Conservation (phyloP, 2,888 invertebrate species). For the Ptilodon capucinus region DNA sequence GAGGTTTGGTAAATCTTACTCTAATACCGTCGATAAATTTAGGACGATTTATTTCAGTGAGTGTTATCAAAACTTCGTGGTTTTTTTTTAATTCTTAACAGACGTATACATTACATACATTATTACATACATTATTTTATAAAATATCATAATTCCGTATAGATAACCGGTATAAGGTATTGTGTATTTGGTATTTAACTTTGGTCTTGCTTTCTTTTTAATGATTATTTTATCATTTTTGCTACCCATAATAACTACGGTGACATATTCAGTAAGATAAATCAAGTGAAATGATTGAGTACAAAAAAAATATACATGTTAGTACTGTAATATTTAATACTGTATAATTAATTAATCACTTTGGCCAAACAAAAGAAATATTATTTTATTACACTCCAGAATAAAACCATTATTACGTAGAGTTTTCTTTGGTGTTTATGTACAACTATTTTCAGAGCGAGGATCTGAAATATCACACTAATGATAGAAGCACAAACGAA, state of each 20-base stretch:
- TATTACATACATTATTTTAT: too few relatives aligned
- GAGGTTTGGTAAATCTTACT: background rate
- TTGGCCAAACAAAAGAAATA: background rate
- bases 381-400: background rate
- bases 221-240: too few relatives aligned
- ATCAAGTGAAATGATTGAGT: too few relatives aligned
- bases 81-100: too few relatives aligned
- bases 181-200: too few relatives aligned
- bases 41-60: background rate
- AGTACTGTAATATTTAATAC: background rate
- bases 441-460: background rate
- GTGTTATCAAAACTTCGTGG: too few relatives aligned
- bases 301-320: background rate
- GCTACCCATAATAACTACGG: too few relatives aligned
- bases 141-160: too few relatives aligned
- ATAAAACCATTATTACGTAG: background rate
- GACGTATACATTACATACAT: too few relatives aligned
- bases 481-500: conserved; percentile 1
- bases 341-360: background rate
- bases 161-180: too few relatives aligned
- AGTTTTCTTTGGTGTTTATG: background rate
- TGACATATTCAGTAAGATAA: too few relatives aligned
- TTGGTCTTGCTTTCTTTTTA: too few relatives aligned
- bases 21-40: background rate
- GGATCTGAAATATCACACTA: conserved; percentile 7